Evolutionary conservation across 2,113 vertebrate genomes (phyloP), one percentile per base, ranked within the genome.

Genomic region (Otolemur garnettii): DNA sequence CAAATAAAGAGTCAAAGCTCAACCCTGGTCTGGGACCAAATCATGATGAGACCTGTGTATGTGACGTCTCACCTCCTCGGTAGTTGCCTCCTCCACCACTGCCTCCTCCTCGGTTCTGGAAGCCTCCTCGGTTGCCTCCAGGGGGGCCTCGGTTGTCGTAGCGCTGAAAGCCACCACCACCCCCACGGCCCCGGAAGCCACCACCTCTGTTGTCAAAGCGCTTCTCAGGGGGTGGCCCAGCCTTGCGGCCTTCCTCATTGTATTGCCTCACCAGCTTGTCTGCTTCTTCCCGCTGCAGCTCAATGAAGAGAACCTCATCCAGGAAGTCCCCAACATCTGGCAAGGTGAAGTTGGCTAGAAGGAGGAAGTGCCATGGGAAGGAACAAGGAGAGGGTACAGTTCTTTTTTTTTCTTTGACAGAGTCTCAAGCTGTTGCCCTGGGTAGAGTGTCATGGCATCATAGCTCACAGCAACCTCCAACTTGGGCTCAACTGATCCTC

Each of bases 171-270:
- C 97, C 82, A 0, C 98, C 94, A 0, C 97, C 96, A 26, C 98
- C 97, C 93, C 22, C 98, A 59, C 99, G 98, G 95, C 98, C 98
- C 59, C 99, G 98, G 98, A 99, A 99, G 4, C 99, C 98, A 0
- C 98, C 97, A 11, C 98, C 98, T 74, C 99, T 98, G 98, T 98
- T 99, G 97, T 99, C 99, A 13, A 99, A 99, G 85, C 99, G 99
- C 92, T 99, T 99, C 12, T 99, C 99, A 0, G 99, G 99, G 0
- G 99, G 99, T 0, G 99, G 99, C 4, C 98, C 99, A 0, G 99
- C 99, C 96, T 98, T 99, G 64, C 98, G 99, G 38, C 99, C 99
- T 66, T 99, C 99, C 66, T 99, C 99, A 14, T 99, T 99, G 98
- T 99, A 99, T 79, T 99, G 98, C 91, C 99, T 99, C 96, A 99